Conservation (phyloP, 2,797 vertebrate genomes). For the Pelodytes ibericus region DNA sequence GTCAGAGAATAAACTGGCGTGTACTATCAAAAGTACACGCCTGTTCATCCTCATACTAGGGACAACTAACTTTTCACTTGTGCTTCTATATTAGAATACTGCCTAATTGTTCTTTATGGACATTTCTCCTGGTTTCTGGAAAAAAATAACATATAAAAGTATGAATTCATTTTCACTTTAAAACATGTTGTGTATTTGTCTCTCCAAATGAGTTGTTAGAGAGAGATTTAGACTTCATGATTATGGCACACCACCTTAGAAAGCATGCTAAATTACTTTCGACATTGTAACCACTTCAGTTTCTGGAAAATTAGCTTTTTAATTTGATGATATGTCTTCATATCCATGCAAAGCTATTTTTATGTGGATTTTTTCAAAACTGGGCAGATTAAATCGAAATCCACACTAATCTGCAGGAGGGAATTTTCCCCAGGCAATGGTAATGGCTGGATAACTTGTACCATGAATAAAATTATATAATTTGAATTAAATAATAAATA, state of each 20-base stretch:
- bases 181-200: neutral
- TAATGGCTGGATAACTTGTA: constrained; percentile 44
- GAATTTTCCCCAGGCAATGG: constrained; percentile 40
- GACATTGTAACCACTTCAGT: constrained; percentile 28
- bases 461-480: constrained; percentile 47
- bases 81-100: no score
- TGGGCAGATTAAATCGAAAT: constrained; percentile 48
- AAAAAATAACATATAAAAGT: neutral
- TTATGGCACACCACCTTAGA: neutral
- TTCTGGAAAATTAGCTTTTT: constrained; percentile 41
- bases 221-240: neutral
- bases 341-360: constrained; percentile 40
- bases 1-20: no score
- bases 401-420: constrained; percentile 43
- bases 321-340: constrained; percentile 45
- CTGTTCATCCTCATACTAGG: no score
- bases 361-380: constrained; percentile 40
- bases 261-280: constrained; percentile 17
- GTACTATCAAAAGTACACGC: no score
- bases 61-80: no score
- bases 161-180: neutral
- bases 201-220: neutral
- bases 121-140: no score
- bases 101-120: no score
- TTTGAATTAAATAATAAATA: constrained; percentile 50